phyloP scores from a whole-genome alignment of 2,888 invertebrate species.

The Amphimallon solstitiale region DNA sequence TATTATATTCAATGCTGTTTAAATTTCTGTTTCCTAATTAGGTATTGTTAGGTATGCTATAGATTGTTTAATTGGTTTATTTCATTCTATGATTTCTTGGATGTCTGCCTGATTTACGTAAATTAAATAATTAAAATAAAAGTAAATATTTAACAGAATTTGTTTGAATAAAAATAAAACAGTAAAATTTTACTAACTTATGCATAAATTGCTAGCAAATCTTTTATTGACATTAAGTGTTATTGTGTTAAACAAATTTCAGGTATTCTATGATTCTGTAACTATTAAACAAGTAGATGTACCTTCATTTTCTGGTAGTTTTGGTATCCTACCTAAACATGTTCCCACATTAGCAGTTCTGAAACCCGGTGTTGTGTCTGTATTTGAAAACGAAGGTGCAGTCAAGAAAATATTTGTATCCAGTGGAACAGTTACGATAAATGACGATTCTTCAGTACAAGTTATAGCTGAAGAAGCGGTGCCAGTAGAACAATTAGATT shows the following conservation, averaged over 20 bases:
- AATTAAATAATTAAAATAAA: no score
- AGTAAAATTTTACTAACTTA: no score
- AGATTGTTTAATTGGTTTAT: no score
- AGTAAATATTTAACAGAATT: no score
- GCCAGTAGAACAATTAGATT: slow-evolving; percentile 83
- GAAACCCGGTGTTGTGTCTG: slow-evolving; percentile 93
- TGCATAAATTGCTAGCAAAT: no score
- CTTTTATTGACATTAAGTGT: no score
- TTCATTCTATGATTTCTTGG: no score
- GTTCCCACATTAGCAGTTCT: slow-evolving; percentile 95
- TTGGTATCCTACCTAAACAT: slow-evolving; percentile 96
- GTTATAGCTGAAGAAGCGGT: slow-evolving; percentile 97
- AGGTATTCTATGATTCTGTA: slow-evolving; percentile 88
- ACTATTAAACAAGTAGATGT: slow-evolving; percentile 94
- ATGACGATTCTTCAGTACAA: slow-evolving; percentile 96
- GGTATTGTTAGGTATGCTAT: no score
- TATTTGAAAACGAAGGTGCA: slow-evolving; percentile 86
- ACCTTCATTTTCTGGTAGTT: slow-evolving; percentile 93
- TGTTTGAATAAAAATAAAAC: no score
- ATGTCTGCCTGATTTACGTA: no score
- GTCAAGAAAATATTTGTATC: slow-evolving; percentile 93
- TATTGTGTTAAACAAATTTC: not conserved
- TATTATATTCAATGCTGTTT: no score
- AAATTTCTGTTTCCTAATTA: no score
- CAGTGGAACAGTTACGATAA: slow-evolving; percentile 94